A percentile compares a stretch with the other conserved stretches of the same genome.
These are phyloP conservation scores for Pachydiplax longipennis DNA, from an alignment of 2,888 invertebrate species.

Conservation along the genomic window DNA sequence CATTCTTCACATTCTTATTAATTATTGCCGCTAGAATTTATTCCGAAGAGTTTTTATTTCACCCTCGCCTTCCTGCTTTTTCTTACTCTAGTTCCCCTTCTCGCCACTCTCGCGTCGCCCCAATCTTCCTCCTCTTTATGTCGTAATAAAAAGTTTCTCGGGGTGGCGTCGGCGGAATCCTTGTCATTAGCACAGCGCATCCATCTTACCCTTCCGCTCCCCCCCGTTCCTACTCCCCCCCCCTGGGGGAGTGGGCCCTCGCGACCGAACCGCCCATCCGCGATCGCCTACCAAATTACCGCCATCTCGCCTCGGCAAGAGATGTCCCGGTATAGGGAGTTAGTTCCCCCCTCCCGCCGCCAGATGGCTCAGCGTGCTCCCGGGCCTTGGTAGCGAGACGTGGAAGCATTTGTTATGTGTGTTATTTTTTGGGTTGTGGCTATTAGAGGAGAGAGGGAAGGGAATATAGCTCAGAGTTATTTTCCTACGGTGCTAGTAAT, in stretches of 20 bases:
- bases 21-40: slow-evolving; percentile 28
- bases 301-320: neutral
- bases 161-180: slow-evolving; percentile 5
- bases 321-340: neutral
- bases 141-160: slow-evolving; percentile 17
- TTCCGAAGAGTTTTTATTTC: neutral
- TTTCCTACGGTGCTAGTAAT: no score
- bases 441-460: no score
- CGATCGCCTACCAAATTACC: slow-evolving; percentile 37
- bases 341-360: neutral
- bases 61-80: neutral
- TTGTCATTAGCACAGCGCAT: slow-evolving; percentile 27
- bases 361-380: neutral
- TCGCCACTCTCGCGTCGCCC: neutral
- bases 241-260: neutral
- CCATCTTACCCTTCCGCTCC: neutral
- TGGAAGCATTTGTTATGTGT: no score
- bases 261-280: slow-evolving; percentile 5
- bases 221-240: neutral
- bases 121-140: slow-evolving; percentile 19
- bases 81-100: neutral
- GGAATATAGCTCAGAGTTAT: no score
- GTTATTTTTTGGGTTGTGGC: no score
- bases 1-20: slow-evolving; percentile 34
- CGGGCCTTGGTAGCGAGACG: no score